Base-by-base conservation (phyloP, 2,888 invertebrate genomes). In the Mythimna pallens region DNA sequence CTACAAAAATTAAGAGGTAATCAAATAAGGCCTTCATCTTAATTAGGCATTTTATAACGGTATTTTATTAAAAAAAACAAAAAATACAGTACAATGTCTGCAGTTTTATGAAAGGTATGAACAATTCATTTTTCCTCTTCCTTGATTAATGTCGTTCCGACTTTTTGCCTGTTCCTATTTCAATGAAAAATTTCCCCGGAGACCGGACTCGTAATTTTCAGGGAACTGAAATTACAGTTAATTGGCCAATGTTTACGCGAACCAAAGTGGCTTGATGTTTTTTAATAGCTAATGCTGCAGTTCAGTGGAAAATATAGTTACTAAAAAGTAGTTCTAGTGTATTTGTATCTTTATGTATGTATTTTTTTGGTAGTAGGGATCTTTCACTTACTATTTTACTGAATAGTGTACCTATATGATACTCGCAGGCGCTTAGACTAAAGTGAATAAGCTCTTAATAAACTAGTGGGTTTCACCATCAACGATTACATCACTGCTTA, bases 111-210 rank as follows among this genome's bases (percentile, higher is more conserved):
- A 73, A 75, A 59, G 57, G 63, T 65, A 65, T 57, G 69, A 67
- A 70, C 76, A 85, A 83, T 87, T 85, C 66, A 80, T 83, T 88
- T 88, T 87, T 88, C 86, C 85, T 86, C 87, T 85, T 85, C 84
- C 89, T 87, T 94, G 93, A 94, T 94, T 93, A 94, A 94, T 93
- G 92, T 89, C 88, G 89, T 89, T 85, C 85, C 83, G 87, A 89
- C 88, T 91, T 91, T 93, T 90, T 89, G 87, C 87, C 87, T 82
- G 89, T 86, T 92, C 89, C 90, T 92, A 92, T 94, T 94, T 92
- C 92, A 93, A 93, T 94, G 94, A 94, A 93, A 94, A 94, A 94
- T 94, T 94, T 94, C 95, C 95, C 95, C 77, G 67, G 94, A 88
- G 95, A 87, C 90, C 81, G 75, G 83, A 82, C 86, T 90, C 86